Conservation (phyloP, 2,888 invertebrate genomes). For the Stenotaenia linearis region DNA sequence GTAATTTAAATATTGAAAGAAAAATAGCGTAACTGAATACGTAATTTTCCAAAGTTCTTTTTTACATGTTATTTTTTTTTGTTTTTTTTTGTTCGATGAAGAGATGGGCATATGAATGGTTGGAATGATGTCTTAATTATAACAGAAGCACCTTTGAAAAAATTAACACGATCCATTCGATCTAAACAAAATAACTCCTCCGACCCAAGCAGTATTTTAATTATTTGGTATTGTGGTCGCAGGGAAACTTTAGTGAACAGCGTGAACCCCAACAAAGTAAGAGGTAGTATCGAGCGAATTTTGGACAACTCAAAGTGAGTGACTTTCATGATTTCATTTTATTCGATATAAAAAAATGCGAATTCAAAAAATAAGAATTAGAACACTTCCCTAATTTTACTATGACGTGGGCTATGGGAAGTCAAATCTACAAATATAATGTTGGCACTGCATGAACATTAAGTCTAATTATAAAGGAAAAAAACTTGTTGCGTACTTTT, state of each 20-base stretch:
- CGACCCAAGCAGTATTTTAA: neutral
- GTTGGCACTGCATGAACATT: slow-evolving; percentile 11
- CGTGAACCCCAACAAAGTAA: neutral
- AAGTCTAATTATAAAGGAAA: neutral
- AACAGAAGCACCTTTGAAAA: neutral
- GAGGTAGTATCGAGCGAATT: neutral
- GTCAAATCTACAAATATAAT: neutral
- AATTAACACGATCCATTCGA: neutral
- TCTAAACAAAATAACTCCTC: slow-evolving; percentile 17
- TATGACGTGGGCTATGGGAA: slow-evolving; percentile 1
- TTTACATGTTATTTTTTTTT: neutral
- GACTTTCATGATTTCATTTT: neutral
- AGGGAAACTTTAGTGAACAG: neutral
- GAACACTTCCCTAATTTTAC: slow-evolving; percentile 2
- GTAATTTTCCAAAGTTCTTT: neutral
- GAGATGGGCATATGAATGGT: neutral
- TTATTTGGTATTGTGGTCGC: slow-evolving; percentile 23
- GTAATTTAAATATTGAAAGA: neutral
- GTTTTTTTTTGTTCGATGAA: neutral
- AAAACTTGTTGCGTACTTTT: neutral
- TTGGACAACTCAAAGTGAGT: neutral
- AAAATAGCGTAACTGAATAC: neutral
- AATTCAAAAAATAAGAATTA: neutral
- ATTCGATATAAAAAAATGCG: neutral
- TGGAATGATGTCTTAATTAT: slow-evolving; percentile 13